Percentiles rank a stretch among this genome's conserved stretches.
Evolutionary conservation across 2,888 invertebrate species (phyloP).

Genomic region (Chesias legatella): DNA sequence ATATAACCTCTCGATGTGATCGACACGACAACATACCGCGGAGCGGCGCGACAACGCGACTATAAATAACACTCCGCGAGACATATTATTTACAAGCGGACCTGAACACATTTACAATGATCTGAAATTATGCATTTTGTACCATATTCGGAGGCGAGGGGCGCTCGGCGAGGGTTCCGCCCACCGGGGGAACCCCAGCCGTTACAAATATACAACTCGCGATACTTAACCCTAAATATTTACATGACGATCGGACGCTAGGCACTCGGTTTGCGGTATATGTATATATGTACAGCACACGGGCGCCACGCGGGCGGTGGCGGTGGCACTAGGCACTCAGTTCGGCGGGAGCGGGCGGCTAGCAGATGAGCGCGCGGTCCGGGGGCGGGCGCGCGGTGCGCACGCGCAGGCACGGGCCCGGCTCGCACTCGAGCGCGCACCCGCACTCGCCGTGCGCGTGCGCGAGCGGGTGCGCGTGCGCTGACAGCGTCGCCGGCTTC

Average conservation of each 20-base stretch:
- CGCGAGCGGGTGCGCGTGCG: constrained; percentile 36
- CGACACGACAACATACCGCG: constrained; percentile 54
- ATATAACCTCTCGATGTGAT: constrained; percentile 54
- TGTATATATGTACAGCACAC: background rate
- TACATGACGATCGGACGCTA: constrained; percentile 30
- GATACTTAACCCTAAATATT: constrained; percentile 36
- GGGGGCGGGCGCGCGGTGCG: constrained; percentile 42
- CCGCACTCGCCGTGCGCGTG: constrained; percentile 25
- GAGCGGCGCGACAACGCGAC: constrained; percentile 14
- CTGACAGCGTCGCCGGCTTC: constrained; percentile 65
- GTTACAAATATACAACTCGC: constrained; percentile 50
- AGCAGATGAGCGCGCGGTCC: constrained; percentile 60
- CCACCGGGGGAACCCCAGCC: constrained; percentile 62
- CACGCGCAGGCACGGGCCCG: constrained; percentile 31
- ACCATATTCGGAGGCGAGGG: constrained; percentile 60
- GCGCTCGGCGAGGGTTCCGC: constrained; percentile 44
- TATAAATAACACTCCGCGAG: constrained; percentile 32
- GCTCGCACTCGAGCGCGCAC: constrained; percentile 33
- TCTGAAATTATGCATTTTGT: constrained; percentile 66
- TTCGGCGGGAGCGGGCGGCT: too few species aligned
- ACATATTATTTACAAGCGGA: constrained; percentile 38
- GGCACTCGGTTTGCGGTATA: too few species aligned
- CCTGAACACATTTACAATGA: constrained; percentile 32
- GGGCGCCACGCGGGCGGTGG: constrained; percentile 14
- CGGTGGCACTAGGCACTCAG: too few species aligned